Conservation (phyloP, 2,888 invertebrate genomes). For the Hyalella azteca region DNA sequence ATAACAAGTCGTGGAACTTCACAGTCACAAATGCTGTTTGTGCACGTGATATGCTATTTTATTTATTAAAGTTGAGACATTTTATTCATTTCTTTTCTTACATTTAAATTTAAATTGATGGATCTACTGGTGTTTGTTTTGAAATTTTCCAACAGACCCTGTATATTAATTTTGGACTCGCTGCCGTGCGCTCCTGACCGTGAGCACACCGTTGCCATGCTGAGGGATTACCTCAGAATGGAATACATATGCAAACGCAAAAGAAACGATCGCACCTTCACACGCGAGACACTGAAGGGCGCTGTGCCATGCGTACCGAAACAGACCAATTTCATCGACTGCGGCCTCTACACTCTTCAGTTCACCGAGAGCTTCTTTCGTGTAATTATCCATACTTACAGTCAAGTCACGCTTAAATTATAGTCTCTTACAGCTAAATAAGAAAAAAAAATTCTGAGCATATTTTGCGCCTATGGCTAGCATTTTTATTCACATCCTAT, state of each 20-base stretch:
- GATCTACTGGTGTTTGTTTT: no score
- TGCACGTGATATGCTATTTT: no score
- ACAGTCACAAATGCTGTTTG: no score
- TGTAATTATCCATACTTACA: conserved; percentile 67
- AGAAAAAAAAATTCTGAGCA: no score
- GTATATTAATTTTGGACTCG: conserved; percentile 95
- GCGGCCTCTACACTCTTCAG: conserved; percentile 92
- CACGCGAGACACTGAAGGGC: conserved; percentile 84
- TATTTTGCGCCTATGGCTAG: not conserved
- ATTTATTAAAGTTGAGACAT: no score
- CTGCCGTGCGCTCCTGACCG: conserved; percentile 79
- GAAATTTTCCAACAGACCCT: conserved; percentile 78
- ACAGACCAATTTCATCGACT: conserved; percentile 96
- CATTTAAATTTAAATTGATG: no score
- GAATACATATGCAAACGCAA: conserved; percentile 75
- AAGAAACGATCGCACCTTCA: conserved; percentile 73
- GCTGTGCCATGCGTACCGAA: conserved; percentile 92
- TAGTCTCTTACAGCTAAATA: no score
- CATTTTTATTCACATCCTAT: not conserved
- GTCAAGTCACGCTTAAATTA: no score
- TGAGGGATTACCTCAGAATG: conserved; percentile 88
- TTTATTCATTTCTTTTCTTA: no score
- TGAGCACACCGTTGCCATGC: conserved; percentile 82
- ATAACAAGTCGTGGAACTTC: no score
- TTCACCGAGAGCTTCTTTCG: conserved; percentile 96